Conservation (phyloP, 2,113 vertebrate genomes). For the Carassius gibelio region DNA sequence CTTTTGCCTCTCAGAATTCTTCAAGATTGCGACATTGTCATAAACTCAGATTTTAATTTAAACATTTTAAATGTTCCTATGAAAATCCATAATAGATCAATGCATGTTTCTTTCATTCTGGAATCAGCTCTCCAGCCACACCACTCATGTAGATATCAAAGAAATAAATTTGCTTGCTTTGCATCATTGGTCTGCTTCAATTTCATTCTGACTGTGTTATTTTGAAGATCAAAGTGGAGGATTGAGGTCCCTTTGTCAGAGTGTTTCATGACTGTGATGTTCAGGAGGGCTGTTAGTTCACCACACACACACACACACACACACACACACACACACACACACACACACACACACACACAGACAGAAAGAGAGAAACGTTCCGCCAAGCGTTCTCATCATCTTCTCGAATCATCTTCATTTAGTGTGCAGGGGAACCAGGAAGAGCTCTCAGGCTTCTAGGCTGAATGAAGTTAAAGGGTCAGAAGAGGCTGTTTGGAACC, state of each 20-base stretch:
- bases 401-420: constrained; percentile 29
- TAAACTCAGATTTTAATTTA: neutral
- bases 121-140: neutral
- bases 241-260: neutral
- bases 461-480: constrained; percentile 13
- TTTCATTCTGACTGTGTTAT: constrained; percentile 7
- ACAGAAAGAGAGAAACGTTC: neutral
- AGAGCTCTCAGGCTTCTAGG: constrained; percentile 26
- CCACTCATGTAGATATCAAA: neutral
- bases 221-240: constrained; percentile 11
- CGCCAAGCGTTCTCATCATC: neutral
- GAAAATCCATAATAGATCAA: neutral
- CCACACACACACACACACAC: neutral
- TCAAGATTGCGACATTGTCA: neutral
- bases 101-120: neutral
- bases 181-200: neutral
- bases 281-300: constrained; percentile 6
- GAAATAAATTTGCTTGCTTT: constrained; percentile 22
- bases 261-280: neutral
- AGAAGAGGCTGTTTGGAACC: neutral
- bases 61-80: neutral
- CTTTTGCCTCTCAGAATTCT: no score
- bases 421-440: neutral
- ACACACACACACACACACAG: neutral
- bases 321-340: neutral